Evolutionary conservation across 2,797 vertebrate species (phyloP).

Genomic region (Enteromius mattozi): DNA sequence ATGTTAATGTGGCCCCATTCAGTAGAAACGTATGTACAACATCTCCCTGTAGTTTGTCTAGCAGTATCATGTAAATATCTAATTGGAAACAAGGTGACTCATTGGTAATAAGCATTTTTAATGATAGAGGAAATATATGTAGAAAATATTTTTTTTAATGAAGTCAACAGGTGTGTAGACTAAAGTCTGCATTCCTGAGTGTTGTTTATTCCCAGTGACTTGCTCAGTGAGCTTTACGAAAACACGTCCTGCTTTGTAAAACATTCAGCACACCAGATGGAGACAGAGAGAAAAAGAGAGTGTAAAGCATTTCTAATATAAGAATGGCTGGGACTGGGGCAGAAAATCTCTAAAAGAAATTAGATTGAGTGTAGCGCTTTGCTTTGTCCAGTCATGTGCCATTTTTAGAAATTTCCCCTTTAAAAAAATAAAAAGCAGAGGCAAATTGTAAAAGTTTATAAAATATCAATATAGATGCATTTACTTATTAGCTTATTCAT

Average conservation of each 20-base stretch:
- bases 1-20: constrained; percentile 35
- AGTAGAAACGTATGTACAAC: constrained; percentile 2
- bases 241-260: constrained; percentile 25
- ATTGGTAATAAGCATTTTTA: constrained; percentile 14
- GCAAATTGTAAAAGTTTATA: neutral
- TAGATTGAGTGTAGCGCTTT: neutral
- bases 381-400: neutral
- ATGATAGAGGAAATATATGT: neutral
- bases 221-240: neutral
- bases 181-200: neutral
- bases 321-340: neutral
- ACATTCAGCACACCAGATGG: constrained; percentile 39
- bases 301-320: neutral
- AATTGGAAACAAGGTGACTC: constrained; percentile 14
- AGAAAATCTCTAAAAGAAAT: neutral
- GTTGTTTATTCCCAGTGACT: neutral
- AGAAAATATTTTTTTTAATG: neutral
- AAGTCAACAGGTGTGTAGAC: neutral
- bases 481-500: neutral
- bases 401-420: no score
- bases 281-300: constrained; percentile 30
- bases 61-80: constrained; percentile 34
- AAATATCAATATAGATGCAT: neutral
- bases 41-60: constrained; percentile 10
- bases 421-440: no score